Conservation (phyloP, 2,888 invertebrate species). For the Hydraecia micacea region DNA sequence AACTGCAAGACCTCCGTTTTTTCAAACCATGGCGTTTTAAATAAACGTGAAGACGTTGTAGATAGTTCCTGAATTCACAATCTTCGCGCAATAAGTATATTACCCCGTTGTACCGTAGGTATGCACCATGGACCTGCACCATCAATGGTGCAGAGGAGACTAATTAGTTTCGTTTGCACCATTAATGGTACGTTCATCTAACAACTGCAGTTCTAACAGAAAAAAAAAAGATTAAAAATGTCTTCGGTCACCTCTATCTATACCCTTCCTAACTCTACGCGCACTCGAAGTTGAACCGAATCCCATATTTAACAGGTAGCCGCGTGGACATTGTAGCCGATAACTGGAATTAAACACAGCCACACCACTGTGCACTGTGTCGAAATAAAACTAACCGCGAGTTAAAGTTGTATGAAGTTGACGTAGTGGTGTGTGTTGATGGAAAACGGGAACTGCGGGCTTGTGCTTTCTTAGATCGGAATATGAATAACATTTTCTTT, state of each 20-base stretch:
- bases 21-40: neutral
- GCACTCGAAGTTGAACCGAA: slow-evolving; percentile 69
- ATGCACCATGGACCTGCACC: too few species aligned
- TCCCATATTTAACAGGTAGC: slow-evolving; percentile 86
- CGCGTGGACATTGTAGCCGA: slow-evolving; percentile 77
- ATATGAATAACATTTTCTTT: slow-evolving; percentile 8
- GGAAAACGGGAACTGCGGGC: slow-evolving; percentile 25
- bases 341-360: slow-evolving; percentile 78
- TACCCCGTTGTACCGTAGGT: too few species aligned
- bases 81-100: neutral
- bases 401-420: slow-evolving; percentile 51
- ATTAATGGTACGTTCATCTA: neutral
- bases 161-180: too few species aligned
- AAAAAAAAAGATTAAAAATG: neutral
- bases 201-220: neutral
- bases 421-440: slow-evolving; percentile 46
- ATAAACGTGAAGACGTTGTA: neutral
- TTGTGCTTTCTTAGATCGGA: neutral
- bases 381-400: slow-evolving; percentile 58
- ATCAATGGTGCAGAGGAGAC: too few species aligned
- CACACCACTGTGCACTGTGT: slow-evolving; percentile 63
- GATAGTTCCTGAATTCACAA: neutral
- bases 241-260: slow-evolving; percentile 62
- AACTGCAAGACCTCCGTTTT: neutral
- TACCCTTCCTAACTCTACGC: slow-evolving; percentile 58